Base-by-base conservation (phyloP, 2,797 vertebrate species). In the Onychomys leucogaster region DNA sequence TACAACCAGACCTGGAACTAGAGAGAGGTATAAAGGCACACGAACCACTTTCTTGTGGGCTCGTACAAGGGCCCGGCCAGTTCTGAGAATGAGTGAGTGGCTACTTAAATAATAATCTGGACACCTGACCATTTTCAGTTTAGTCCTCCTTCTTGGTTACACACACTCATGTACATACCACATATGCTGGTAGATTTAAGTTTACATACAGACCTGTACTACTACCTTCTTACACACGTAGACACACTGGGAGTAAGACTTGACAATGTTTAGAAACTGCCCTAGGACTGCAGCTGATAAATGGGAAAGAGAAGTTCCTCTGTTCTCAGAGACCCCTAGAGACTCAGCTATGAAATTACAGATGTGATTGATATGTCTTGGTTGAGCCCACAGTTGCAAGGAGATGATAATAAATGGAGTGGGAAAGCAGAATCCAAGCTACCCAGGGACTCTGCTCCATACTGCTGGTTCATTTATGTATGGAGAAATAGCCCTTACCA, bases 31-130 rank as follows among this genome's bases (percentile, higher is more conserved):
- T 8, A 25, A 46, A 91, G 61, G 23, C 4, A 8, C 11, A 12
- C n/a, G 17, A 32, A 21, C 10, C 0, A 12, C 21, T 59, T 32
- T 23, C 52, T 84, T 61, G 46, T 2, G 0, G 59, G 8, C 29
- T 46, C 2, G 0, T 11, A 0, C 13, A 71, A 78, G 21, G 41
- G 11, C 5, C 75, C 9, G 2, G 1, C 12, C 5, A 2, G 76
- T 41, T n/a, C 77, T 21, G 41, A 78, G 49, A 82, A 32, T 23
- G 6, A 81, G 21, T 2, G 59, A 67, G 11, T 49, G 7, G 43
- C 34, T 94, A 55, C 76, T 85, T 92, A 49, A 52, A 32, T 59
- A 76, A 4, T 75, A 61, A 23, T 23, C 21, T 77, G 65, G 55
- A 21, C 5, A 2, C 37, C 87, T 67, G 65, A 46, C 29, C 43